Evolutionary conservation across 1,140 invertebrate genomes (phyloP), one percentile per base, ranked within the genome.

Genomic region (Trachymyrmex cornetzi): DNA sequence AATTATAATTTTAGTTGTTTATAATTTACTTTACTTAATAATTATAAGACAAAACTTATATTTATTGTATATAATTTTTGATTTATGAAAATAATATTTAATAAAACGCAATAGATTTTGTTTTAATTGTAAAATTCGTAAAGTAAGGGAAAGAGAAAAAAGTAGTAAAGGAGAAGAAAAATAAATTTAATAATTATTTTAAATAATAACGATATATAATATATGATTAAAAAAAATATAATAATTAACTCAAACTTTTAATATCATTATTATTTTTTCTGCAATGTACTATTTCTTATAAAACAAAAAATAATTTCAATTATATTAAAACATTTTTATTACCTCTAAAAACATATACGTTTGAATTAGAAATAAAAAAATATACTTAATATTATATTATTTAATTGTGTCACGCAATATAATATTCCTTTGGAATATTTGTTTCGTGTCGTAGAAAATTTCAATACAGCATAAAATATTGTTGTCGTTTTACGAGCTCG

Each of bases 401-500:
- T 3, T 71, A 71, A 81, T 81, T 81, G 22, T 53, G 64, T 22
- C 34, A 22, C 34, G n/a, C 16, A n/a, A 24, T 16, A 12, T 27
- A 22, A 75, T 48, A 61, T 50, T 38, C 11, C 9, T 44, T 30
- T 19, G 19, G 2, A 59, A 16, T 50, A 34, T 59, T 63, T 44
- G 16, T 59, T 57, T 61, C n/a, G 38, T 16, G n/a, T 22, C 9
- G 9, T 16, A 30, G 30, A 19, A 5, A 81, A 74, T 81, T 81
- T 81, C 69, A 57, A 57, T 81, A 81, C 24, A 12, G 4, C n/a
- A 19, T 16, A 14, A 84, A 74, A 74, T 63, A 75, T 72, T 3
- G 27, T 74, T 38, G n/a, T 61, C 55, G 19, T 27, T 74, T 75
- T 74, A 74, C 7, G 38, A 63, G 38, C 5, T 22, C 5, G 53